Base-by-base conservation (phyloP, 2,113 vertebrate species). In the Lanius ludovicianus region DNA sequence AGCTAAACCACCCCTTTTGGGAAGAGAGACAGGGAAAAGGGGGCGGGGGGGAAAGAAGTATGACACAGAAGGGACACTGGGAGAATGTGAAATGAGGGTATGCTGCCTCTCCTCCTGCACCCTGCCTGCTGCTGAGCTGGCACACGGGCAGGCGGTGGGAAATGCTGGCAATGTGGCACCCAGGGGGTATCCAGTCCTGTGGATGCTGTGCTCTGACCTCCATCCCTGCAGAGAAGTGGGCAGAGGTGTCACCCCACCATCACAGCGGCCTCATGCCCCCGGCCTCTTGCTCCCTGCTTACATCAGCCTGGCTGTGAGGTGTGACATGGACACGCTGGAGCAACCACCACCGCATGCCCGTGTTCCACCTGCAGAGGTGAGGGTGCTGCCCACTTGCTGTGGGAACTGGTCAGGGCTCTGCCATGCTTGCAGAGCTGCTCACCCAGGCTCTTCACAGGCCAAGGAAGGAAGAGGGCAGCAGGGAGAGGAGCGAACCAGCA, bases 1-100 rank as follows among this genome's bases (percentile, higher is more conserved):
- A 93, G 82, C 92, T 87, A 91, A 96, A 96, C 92, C 55, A 89
- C 78, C 95, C 78, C 73, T 87, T 96, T 96, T 87, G 65, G 91
- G 88, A 74, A 92, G 87, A 71, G 65, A 91, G 89, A 62, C 87
- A 85, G 65, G 69, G 62, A 9, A 14, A 55, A 60, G 20, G n/a
- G 23, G 31, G 5, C 0, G 6, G 22, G n/a, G 21, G n/a, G 6
- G 0, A 5, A 59, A 68, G 19, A 67, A 88, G 57, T 57, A 70
- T 89, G 89, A 95, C 95, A 89, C 82, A 60, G 76, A 94, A 90
- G 89, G 93, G 91, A 94, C 92, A 89, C 67, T 3, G 14, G 56
- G 87, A 93, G 94, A 95, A 96, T 93, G 69, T 60, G 71, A 73
- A 96, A 89, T 90, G 91, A 96, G 95, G 55, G 37, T n/a, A 71